Evolutionary conservation across 2,797 vertebrate genomes (phyloP), one percentile per base, ranked within the genome.

Genomic region (Spondyliosoma cantharus): DNA sequence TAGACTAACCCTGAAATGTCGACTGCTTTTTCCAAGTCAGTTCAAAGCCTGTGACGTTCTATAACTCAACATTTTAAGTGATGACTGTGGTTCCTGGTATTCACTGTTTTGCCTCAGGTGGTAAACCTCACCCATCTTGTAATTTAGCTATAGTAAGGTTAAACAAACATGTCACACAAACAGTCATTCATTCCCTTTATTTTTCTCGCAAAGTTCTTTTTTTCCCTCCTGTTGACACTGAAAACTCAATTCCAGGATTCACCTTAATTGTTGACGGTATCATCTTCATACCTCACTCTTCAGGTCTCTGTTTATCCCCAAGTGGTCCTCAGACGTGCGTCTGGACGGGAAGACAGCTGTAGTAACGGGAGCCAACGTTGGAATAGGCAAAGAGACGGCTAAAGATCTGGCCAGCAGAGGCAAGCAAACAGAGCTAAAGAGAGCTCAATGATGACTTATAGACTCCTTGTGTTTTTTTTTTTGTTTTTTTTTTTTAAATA

Each of bases 381-480:
- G 94, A 63, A 94, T 95, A 70, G 94, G 94, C 77, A 95, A 95
- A 85, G 94, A 94, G 84, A 94, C 93, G 0, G 94, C 91, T 3
- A 94, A 87, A 82, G 93, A 95, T 75, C 79, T 95, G 70, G 94
- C 94, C 1, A 68, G 58, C 67, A 92, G 94, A 87, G 95, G 94
- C 88, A 88, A 86, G 91, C 57, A 80, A 61, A 43, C 52, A 71
- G 3, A 64, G 5, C n/a, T 12, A 49, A 62, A 70, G 20, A 61
- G 25, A 60, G 7, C 52, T 45, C 59, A 25, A 50, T 27, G 63
- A 65, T 74, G 56, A 46, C 22, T 78, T 67, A 29, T 15, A 45
- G 42, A 19, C 17, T 46, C 14, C 54, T 25, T 43, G 12, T 72
- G 27, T 32, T 9, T 32, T 3, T 25, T 7, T 32, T 32, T 32